phyloP scores from a whole-genome alignment of 1,140 invertebrate species.

The Drosophila bocki region DNA sequence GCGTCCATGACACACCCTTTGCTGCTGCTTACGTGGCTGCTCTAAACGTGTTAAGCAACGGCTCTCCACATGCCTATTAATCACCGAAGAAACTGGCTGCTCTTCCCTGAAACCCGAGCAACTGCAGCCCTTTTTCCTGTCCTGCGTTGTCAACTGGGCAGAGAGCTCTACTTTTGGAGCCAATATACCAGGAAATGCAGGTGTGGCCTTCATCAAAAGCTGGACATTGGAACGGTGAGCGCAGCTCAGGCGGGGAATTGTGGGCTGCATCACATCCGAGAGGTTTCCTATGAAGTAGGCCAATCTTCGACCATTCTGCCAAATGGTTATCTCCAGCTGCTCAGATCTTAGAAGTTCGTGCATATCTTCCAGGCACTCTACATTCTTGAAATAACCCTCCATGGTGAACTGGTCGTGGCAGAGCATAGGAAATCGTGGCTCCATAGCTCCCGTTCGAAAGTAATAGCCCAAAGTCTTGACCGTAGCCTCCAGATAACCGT shows the following conservation, averaged over 20 bases:
- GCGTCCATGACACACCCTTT: conserved; percentile 61
- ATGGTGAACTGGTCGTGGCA: conserved; percentile 80
- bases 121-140: conserved; percentile 35
- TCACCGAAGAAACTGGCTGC: conserved; percentile 2
- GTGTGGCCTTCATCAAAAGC: conserved; percentile 77
- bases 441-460: conserved; percentile 80
- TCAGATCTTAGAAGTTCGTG: conserved; percentile 63
- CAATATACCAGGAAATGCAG: conserved; percentile 78
- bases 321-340: conserved; percentile 74
- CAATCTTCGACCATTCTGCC: conserved; percentile 78
- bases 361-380: conserved; percentile 57
- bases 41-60: conserved; percentile 48
- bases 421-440: conserved; percentile 77
- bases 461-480: conserved; percentile 81
- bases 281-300: conserved; percentile 73
- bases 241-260: conserved; percentile 64
- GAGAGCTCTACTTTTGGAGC: conserved; percentile 77
- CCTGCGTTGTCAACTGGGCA: conserved; percentile 50
- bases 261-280: conserved; percentile 68
- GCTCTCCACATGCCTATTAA: conserved; percentile 56
- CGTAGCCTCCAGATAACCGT: conserved; percentile 78
- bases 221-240: conserved; percentile 68
- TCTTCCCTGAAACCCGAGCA: conserved; percentile 30
- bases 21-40: conserved; percentile 60
- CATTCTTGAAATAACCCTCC: conserved; percentile 78